Percentiles rank a stretch among this genome's conserved stretches.
Evolutionary conservation across 2,888 invertebrate species (phyloP).

Genomic region (Volucella inflata): DNA sequence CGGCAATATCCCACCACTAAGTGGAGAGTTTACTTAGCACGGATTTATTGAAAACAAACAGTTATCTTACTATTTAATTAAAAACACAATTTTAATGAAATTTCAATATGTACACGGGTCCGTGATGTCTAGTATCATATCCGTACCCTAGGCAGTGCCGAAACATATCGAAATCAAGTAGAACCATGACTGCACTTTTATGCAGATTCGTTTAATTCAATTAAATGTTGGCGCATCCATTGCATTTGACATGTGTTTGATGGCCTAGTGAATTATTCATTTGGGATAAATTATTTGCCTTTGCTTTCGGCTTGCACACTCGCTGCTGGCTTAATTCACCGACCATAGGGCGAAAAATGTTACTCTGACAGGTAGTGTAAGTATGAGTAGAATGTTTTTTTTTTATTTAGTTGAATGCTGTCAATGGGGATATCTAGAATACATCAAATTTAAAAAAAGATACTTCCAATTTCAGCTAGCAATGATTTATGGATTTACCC

Average conservation of each 20-base stretch:
- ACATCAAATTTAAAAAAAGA: too few species aligned
- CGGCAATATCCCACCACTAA: not conserved
- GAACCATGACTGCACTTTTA: slow-evolving; percentile 38
- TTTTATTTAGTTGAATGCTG: too few species aligned
- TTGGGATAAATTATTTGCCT: slow-evolving; percentile 31
- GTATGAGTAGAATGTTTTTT: too few species aligned
- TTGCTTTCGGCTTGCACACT: slow-evolving; percentile 2
- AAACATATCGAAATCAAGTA: slow-evolving; percentile 23
- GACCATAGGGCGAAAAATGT: not conserved
- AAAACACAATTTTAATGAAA: slow-evolving; percentile 27
- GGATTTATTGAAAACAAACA: not conserved
- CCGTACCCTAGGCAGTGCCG: slow-evolving; percentile 15
- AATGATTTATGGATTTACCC: too few species aligned
- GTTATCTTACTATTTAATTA: not conserved
- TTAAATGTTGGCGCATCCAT: slow-evolving; percentile 53
- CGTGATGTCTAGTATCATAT: slow-evolving; percentile 7
- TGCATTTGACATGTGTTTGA: slow-evolving; percentile 72
- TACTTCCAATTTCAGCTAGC: too few species aligned
- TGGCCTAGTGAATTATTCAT: slow-evolving; percentile 70
- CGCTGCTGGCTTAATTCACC: slow-evolving; percentile 13
- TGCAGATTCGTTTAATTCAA: slow-evolving; percentile 60
- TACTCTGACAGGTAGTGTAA: not conserved
- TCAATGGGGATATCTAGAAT: too few species aligned
- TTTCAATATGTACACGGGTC: slow-evolving; percentile 9
- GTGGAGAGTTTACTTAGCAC: not conserved